phyloP scores from a whole-genome alignment of 2,888 invertebrate species.

The Carcina quercana region DNA sequence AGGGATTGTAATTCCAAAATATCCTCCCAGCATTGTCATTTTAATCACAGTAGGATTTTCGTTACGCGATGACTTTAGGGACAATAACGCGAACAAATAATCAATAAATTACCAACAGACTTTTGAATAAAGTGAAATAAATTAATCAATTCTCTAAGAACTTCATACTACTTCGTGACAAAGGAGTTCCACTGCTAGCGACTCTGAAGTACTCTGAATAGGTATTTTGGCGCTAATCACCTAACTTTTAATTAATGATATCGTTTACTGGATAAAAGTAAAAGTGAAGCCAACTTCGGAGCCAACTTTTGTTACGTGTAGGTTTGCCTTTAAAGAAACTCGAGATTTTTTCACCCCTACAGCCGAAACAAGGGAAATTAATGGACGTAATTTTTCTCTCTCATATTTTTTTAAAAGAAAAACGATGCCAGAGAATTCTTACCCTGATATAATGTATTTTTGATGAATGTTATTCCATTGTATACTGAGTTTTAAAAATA shows the following conservation, averaged over 20 bases:
- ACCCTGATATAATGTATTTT: no score
- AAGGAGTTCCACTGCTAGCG: constrained; percentile 31
- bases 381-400: constrained; percentile 8
- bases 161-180: constrained; percentile 40
- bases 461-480: no score
- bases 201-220: constrained; percentile 35
- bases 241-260: constrained; percentile 56
- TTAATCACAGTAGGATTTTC: background rate
- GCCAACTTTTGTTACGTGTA: background rate
- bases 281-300: constrained; percentile 16
- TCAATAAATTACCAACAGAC: constrained; percentile 30
- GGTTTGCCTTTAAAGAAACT: background rate
- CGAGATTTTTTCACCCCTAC: constrained; percentile 3
- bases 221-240: constrained; percentile 49
- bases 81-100: constrained; percentile 26
- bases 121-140: constrained; percentile 35
- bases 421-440: no score
- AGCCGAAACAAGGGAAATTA: constrained; percentile 8
- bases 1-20: background rate
- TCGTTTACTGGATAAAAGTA: constrained; percentile 42
- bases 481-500: no score
- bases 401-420: constrained; percentile 7
- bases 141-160: constrained; percentile 40
- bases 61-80: constrained; percentile 2
- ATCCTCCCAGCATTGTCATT: constrained; percentile 1